A percentile compares a stretch with the other conserved stretches of the same genome.
These are phyloP conservation scores for Atopsyche davidsoni DNA, from an alignment of 1,140 invertebrate genomes.

Conservation along the genomic window DNA sequence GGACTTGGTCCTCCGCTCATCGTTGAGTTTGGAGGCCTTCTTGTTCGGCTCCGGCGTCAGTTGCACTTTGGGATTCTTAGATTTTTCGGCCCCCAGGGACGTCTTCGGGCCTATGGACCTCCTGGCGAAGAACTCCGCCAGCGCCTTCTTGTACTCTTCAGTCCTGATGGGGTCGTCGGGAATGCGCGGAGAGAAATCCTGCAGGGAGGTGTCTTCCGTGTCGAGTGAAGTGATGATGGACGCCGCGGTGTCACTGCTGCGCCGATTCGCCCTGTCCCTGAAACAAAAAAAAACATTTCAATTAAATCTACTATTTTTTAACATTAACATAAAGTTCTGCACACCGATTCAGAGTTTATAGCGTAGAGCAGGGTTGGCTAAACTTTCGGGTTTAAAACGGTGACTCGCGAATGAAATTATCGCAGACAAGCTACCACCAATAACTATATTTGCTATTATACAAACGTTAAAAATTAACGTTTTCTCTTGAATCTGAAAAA, in stretches of 20 bases:
- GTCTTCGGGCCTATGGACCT: conserved; percentile 31
- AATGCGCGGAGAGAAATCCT: conserved; percentile 5
- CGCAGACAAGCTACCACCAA: no score
- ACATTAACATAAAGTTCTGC: no score
- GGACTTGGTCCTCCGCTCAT: conserved; percentile 11
- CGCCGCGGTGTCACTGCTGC: conserved; percentile 19
- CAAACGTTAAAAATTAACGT: no score
- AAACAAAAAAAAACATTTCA: conserved; percentile 18
- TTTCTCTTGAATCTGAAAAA: no score
- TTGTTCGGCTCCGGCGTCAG: neutral
- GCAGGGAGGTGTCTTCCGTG: neutral
- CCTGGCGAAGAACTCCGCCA: conserved; percentile 45
- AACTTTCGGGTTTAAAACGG: no score
- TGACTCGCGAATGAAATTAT: no score
- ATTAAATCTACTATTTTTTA: no score
- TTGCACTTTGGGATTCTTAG: neutral
- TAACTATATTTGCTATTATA: no score
- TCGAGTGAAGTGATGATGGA: conserved; percentile 6
- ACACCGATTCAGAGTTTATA: no score
- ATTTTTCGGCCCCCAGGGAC: neutral
- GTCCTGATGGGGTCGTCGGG: conserved; percentile 40
- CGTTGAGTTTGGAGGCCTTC: neutral
- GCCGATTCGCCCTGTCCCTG: conserved; percentile 21
- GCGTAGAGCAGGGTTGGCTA: no score
- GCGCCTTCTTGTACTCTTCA: conserved; percentile 44